Base-by-base conservation (phyloP, 2,797 vertebrate species). In the Enoplosus armatus region DNA sequence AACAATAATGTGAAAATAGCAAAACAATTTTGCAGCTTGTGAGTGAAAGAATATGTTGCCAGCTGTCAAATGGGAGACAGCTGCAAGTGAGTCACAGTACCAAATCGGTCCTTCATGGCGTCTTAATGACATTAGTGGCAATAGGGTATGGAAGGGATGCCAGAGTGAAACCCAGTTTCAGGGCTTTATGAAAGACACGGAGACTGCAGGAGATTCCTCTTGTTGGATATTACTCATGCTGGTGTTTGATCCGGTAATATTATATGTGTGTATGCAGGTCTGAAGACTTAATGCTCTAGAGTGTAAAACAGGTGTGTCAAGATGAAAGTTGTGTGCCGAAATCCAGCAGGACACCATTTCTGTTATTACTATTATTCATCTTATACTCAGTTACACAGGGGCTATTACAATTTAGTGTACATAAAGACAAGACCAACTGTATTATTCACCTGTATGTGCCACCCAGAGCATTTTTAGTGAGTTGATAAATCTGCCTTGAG, bases 41-140 rank as follows among this genome's bases (percentile, higher is more conserved):
- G 69, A 88, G 53, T 75, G 59, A 86, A 85, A 88, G 74, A 84
- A 83, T 64, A 73, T 6, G 50, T 76, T 82, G 83, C 84, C 86
- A 90, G 87, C 84, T 90, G 90, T 90, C 89, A 89, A 89, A 89
- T 75, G 50, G 65, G 39, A 83, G 82, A 89, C 87, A 90, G 90
- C 85, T 87, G 89, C 86, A 81, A 83, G 71, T 79, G 82, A 89
- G 87, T 89, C 87, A 89, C 78, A 77, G 77, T 31, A 69, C 48
- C 60, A 90, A 93, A 91, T 90, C 35, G 64, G 81, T 79, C 78
- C 84, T 91, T 90, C 87, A 86, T 87, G 85, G 83, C 15, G 0
- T 75, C 83, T 88, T 92, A 92, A 91, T 83, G 87, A 88, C 87
- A 92, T 91, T 89, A 91, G 78, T 66, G 73, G 80, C 47, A 85